Evolutionary conservation across 2,797 vertebrate genomes (phyloP), one percentile per base, ranked within the genome.

Genomic region (Austrolebias charrua): DNA sequence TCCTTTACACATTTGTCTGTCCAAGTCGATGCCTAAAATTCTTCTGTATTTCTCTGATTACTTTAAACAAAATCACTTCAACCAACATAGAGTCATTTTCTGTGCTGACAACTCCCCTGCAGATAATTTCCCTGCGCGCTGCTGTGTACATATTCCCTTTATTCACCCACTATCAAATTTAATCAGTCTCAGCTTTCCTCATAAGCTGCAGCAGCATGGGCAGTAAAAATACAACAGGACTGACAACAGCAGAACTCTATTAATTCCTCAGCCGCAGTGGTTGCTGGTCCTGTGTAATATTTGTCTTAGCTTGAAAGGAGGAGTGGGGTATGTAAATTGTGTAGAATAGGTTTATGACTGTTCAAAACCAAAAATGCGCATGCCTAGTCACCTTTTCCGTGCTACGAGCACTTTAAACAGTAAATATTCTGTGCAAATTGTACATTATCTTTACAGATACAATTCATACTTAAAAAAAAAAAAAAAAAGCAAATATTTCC

Each of bases 91-190:
- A 67, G 78, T 70, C 83, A 90, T 90, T 91, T 72, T 86, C 85
- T 80, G 60, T 75, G 78, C 82, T 75, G 85, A 90, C 88, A 88
- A 79, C 66, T 83, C 82, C 81, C 76, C 68, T 70, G 73, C 75
- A 85, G 83, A 91, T 88, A 86, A 89, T 92, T 89, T 88, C 67
- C 73, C 74, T 1, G 20, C 68, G 61, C 80, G 80, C 75, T 75
- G 79, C 76, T 87, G 63, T 87, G 87, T 87, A 90, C 79, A 91
- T 85, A 89, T 84, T 90, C 66, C 62, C 65, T 87, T 87, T 84
- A 71, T 77, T 87, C 60, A 43, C 72, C 73, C 81, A 83, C 91
- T 80, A 91, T 92, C 89, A 89, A 87, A 91, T 91, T 83, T 78
- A 91, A 91, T 92, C 90, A 91, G 88, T 72, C 72, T 89, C 77